Evolutionary conservation across 2,113 vertebrate species (phyloP), one percentile per base, ranked within the genome.

Genomic region (Diphyllodes magnificus): DNA sequence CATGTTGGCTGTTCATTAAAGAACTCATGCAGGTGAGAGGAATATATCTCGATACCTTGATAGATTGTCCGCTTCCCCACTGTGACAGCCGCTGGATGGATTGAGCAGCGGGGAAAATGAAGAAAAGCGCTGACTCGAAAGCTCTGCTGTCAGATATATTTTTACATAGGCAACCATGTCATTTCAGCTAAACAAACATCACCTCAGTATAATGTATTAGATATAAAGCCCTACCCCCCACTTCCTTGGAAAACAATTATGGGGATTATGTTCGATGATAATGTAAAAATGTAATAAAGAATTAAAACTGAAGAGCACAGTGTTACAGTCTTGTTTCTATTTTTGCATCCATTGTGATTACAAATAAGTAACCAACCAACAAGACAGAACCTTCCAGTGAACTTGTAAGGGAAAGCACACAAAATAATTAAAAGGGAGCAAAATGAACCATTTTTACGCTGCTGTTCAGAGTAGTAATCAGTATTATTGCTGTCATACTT

Each of bases 1-100:
- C 99, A 99, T 99, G 99, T 99, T 99, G 99, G 99, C 99, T 99
- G 99, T 99, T 99, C 99, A 99, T 99, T 99, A 99, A 99, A 99
- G 99, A 98, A 98, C 98, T 99, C 98, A 99, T 98, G 99, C 99
- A 99, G 99, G 99, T 99, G 99, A 99, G 99, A 99, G 99, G 99
- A 99, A 99, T 99, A 99, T 99, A 99, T 99, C 99, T 99, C 98
- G 98, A 99, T 99, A 99, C 98, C 98, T 99, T 99, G 99, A 99
- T 99, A 99, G 99, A 99, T 99, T 99, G 99, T 99, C 99, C 99
- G 99, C 99, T 99, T 99, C 98, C 99, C 99, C 98, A 98, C 99
- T 98, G 99, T 99, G 99, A 99, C 99, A 99, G 99, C 99, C 98
- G 98, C 98, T 99, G 99, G 99, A 99, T 99, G 99, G 99, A 99